A percentile compares a stretch with the other conserved stretches of the same genome.
These are phyloP conservation scores for Chloebia gouldiae DNA, from an alignment of 2,113 vertebrate species.

Conservation along the genomic window DNA sequence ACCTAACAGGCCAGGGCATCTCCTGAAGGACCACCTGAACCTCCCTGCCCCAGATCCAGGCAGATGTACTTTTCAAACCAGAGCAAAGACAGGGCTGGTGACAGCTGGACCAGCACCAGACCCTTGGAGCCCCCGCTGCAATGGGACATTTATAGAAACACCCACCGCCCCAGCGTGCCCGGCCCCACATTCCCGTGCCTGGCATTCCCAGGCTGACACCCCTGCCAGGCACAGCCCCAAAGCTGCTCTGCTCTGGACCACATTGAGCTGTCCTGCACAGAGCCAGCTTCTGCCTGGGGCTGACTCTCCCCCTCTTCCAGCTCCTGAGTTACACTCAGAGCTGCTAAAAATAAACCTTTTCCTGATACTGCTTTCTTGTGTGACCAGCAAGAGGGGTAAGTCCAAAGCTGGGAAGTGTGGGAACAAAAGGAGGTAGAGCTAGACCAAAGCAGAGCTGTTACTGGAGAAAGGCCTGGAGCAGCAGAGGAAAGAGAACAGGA, in stretches of 20 bases:
- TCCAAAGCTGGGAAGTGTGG: neutral
- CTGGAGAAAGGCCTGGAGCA: neutral
- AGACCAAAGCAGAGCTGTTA: neutral
- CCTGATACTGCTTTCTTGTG: neutral
- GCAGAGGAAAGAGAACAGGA: neutral
- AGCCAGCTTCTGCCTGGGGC: neutral
- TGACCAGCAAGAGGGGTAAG: neutral
- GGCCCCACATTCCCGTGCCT: neutral
- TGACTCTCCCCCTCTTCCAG: neutral
- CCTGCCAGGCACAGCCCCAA: neutral
- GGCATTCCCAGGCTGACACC: neutral
- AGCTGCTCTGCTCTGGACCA: neutral
- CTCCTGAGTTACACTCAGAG: neutral
- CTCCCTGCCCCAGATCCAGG: neutral
- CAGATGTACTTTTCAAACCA: neutral
- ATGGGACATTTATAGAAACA: neutral
- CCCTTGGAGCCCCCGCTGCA: neutral
- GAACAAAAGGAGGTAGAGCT: neutral
- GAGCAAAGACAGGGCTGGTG: neutral
- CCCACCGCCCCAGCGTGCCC: accelerated
- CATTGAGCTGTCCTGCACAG: accelerated
- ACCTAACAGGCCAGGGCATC: neutral
- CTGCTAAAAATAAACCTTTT: neutral
- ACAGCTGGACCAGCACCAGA: neutral
- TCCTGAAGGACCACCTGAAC: neutral